phyloP scores from a whole-genome alignment of 2,113 vertebrate species.

The Nothoprocta pentlandii region DNA sequence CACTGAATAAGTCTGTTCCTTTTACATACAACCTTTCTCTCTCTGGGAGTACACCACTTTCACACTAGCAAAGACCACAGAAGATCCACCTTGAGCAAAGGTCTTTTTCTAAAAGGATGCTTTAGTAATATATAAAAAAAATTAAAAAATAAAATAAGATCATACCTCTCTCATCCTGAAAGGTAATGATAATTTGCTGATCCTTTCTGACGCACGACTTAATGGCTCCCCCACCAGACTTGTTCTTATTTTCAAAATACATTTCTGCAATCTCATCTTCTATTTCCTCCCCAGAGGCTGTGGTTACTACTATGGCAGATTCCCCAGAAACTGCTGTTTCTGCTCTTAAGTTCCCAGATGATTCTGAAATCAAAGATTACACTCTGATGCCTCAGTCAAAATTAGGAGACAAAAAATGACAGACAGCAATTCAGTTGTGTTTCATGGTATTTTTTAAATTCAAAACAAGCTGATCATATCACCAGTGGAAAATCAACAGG shows the following conservation, averaged over 20 bases:
- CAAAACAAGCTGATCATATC: not conserved
- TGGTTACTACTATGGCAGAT: slow-evolving; percentile 25
- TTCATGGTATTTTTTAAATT: not conserved
- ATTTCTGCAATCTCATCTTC: slow-evolving; percentile 46
- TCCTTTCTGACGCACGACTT: slow-evolving; percentile 8
- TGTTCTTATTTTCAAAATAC: slow-evolving; percentile 72
- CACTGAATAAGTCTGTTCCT: not conserved
- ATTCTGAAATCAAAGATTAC: slow-evolving; percentile 36
- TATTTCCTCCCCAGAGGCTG: slow-evolving; percentile 40
- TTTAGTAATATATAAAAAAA: not conserved
- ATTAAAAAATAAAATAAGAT: accelerated
- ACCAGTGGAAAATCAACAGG: not conserved
- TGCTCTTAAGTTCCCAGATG: not conserved
- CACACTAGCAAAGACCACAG: not conserved
- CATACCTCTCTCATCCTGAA: slow-evolving; percentile 56
- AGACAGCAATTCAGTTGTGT: not conserved
- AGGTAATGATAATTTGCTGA: slow-evolving; percentile 50
- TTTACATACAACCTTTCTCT: not conserved
- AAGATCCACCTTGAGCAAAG: not conserved
- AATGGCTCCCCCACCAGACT: slow-evolving; percentile 52
- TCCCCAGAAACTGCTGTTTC: not conserved
- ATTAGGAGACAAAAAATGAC: not conserved
- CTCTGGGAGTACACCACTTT: not conserved
- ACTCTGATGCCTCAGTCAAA: not conserved
- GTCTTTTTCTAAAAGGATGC: not conserved